Conservation (phyloP, 2,797 vertebrate species). For the Pipistrellus pipistrellus region DNA sequence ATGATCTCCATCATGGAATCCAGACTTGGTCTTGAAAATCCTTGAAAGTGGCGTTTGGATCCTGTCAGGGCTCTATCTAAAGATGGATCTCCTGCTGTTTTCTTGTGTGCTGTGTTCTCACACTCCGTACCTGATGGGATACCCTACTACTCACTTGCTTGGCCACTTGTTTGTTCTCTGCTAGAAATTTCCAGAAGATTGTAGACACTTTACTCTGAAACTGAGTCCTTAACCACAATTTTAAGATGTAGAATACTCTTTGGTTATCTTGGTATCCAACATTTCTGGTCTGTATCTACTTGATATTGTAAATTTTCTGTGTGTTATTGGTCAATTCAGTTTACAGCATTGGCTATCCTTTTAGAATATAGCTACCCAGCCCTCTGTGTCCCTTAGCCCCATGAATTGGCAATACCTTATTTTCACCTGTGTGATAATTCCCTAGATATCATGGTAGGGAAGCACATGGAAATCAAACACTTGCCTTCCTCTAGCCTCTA, state of each 20-base stretch:
- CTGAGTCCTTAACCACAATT: background rate
- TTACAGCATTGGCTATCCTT: background rate
- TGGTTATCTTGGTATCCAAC: slow-evolving; percentile 28
- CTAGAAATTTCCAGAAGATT: slow-evolving; percentile 55
- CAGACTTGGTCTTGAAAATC: slow-evolving; percentile 32
- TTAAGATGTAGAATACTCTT: background rate
- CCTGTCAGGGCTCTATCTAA: background rate
- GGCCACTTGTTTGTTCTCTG: slow-evolving; percentile 25
- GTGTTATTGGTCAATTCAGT: background rate
- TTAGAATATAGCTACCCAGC: background rate
- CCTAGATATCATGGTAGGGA: background rate
- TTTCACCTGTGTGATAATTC: background rate
- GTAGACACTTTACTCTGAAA: background rate
- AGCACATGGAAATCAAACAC: background rate
- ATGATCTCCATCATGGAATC: background rate
- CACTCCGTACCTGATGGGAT: background rate
- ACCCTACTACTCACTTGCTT: slow-evolving; percentile 29
- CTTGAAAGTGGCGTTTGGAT: background rate
- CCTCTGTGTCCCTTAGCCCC: background rate
- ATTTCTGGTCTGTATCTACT: slow-evolving; percentile 5
- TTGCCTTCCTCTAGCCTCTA: slow-evolving; percentile 30
- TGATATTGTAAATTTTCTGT: background rate
- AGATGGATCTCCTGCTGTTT: background rate
- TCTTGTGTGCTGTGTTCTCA: background rate
- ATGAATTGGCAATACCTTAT: background rate